Base-by-base conservation (phyloP, 2,888 invertebrate genomes). In the Nemapogon koenigi region DNA sequence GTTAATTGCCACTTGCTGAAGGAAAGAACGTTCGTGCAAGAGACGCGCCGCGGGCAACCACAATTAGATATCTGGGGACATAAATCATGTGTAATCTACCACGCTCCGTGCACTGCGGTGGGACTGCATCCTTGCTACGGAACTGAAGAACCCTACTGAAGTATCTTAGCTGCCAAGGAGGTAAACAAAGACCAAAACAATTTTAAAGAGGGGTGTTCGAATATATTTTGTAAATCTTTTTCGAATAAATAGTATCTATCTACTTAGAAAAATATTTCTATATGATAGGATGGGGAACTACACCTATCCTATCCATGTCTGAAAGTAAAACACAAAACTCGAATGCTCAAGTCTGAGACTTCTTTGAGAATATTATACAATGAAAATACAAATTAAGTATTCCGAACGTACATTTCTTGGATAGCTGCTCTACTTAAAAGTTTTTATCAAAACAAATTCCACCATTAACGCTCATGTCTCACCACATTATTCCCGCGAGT, bases 401-500 rank as follows among this genome's bases (percentile, higher is more conserved):
- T n/a, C n/a, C n/a, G n/a, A n/a, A n/a, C n/a, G n/a, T n/a, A n/a
- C n/a, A n/a, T n/a, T n/a, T n/a, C n/a, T n/a, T n/a, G n/a, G n/a
- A n/a, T n/a, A n/a, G n/a, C n/a, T n/a, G n/a, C n/a, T n/a, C 33
- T 33, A 37, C n/a, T 16, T 15, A 14, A 35, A 37, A 35, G 50
- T 59, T 61, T 58, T 56, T 57, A 65, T 61, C 52, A 55, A 54
- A 65, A 61, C 52, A 61, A 65, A 62, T 55, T 58, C 50, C 53
- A 49, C 59, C 66, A 63, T 66, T 66, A 69, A 60, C 52, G 53
- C 53, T 50, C 51, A 52, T 54, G 53, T 54, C 53, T 52, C 56
- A 57, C 59, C 66, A 69, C 71, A 72, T 75, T 72, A 73, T 71
- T 73, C 39, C 35, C 65, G 64, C 71, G 66, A 70, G 72, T 73